Evolutionary conservation across 2,797 vertebrate species (phyloP).

Genomic region (Huso huso): DNA sequence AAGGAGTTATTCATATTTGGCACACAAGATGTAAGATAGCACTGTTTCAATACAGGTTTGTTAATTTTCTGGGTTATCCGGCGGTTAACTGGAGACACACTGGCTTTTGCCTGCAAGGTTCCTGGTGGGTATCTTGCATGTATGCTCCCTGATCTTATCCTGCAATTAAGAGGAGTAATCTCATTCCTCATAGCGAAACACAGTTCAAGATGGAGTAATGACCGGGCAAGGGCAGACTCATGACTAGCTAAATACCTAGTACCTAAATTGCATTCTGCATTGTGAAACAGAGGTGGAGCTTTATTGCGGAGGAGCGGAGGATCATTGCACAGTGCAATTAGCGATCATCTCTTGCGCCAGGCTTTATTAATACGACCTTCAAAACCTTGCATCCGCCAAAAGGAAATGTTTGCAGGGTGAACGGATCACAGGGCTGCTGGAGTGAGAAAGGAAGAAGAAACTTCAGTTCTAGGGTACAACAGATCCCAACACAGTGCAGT

Average conservation of each 20-base stretch:
- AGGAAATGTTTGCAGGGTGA: slow-evolving; percentile 19
- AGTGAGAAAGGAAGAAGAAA: too few relatives aligned
- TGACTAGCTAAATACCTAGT: slow-evolving; percentile 35
- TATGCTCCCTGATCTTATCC: slow-evolving; percentile 38
- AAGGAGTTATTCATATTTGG: too few relatives aligned
- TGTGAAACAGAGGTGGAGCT: slow-evolving; percentile 44
- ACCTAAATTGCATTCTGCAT: slow-evolving; percentile 48
- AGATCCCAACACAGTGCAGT: too few relatives aligned
- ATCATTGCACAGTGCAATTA: slow-evolving; percentile 53
- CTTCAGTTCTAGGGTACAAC: too few relatives aligned
- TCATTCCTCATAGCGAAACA: slow-evolving; percentile 27
- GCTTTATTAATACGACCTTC: slow-evolving; percentile 64
- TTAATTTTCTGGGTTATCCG: background rate
- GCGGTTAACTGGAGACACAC: background rate
- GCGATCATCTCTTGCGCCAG: slow-evolving; percentile 47
- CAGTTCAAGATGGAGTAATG: slow-evolving; percentile 35
- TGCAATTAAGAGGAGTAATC: slow-evolving; percentile 44
- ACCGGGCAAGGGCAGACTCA: slow-evolving; percentile 35
- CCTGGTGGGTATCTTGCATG: slow-evolving; percentile 11
- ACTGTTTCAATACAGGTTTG: too few relatives aligned
- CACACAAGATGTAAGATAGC: too few relatives aligned
- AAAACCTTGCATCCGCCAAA: slow-evolving; percentile 20
- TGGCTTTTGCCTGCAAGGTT: slow-evolving; percentile 1
- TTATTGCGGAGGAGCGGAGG: slow-evolving; percentile 29
- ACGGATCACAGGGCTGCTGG: background rate